phyloP scores from a whole-genome alignment of 53 echinoderm and acorn worm species.

The Antedon mediterranea region DNA sequence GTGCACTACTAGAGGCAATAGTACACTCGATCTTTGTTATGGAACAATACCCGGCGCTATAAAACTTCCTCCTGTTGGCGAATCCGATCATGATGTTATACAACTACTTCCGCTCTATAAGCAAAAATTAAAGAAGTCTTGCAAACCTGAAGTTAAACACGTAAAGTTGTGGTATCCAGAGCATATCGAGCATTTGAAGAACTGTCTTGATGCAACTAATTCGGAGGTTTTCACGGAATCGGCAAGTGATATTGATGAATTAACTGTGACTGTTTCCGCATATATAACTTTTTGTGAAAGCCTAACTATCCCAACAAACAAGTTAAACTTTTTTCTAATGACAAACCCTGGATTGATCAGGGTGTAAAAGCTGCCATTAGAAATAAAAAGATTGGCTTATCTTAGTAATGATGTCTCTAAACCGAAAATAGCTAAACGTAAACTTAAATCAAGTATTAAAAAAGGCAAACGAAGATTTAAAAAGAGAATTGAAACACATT shows the following conservation, averaged over 20 bases:
- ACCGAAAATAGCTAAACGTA: neutral
- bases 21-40: neutral
- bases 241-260: neutral
- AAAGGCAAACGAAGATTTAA: neutral
- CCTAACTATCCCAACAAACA: constrained; percentile 20
- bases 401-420: constrained; percentile 3
- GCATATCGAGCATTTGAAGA: constrained; percentile 7
- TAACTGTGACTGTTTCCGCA: constrained; percentile 16
- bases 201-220: constrained; percentile 31
- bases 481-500: too few relatives aligned
- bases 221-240: constrained; percentile 17
- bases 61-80: neutral
- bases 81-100: neutral
- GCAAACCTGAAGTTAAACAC: constrained; percentile 9
- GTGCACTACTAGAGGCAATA: neutral
- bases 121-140: constrained; percentile 26
- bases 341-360: too few relatives aligned
- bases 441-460: neutral
- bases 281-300: constrained; percentile 40
- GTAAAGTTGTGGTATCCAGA: constrained; percentile 11
- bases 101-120: constrained; percentile 9
- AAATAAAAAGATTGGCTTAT: constrained; percentile 12
- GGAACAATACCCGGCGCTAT: neutral
- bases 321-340: constrained; percentile 29
- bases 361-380: constrained; percentile 28